Percentiles rank a stretch among this genome's conserved stretches.
phyloP scores from a whole-genome alignment of 2,797 vertebrate species.

The Hippopotamyrus pictus region DNA sequence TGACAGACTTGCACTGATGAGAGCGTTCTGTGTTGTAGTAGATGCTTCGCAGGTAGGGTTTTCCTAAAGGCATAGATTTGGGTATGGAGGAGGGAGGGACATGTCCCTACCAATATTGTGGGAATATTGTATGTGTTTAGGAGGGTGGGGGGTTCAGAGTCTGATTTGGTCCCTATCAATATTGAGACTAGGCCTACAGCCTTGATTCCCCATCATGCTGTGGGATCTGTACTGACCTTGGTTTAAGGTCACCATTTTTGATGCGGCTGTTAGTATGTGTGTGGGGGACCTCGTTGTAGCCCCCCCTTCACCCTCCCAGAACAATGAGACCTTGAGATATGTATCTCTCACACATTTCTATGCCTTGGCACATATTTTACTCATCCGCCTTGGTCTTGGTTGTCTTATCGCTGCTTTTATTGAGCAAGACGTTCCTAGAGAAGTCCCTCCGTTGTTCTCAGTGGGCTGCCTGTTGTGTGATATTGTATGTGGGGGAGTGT shows the following conservation, averaged over 20 bases:
- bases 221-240: neutral
- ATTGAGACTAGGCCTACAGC: neutral
- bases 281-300: neutral
- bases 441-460: neutral
- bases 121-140: neutral
- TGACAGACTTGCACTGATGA: neutral
- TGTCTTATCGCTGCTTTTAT: neutral
- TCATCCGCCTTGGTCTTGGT: neutral
- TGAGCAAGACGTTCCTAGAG: neutral
- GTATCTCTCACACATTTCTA: neutral
- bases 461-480: neutral
- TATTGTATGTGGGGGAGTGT: neutral
- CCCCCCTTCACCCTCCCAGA: neutral
- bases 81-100: neutral
- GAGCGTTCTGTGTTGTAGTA: neutral
- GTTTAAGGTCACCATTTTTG: neutral
- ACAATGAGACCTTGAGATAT: neutral
- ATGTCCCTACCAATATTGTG: neutral
- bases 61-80: neutral
- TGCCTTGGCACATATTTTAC: neutral
- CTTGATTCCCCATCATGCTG: neutral
- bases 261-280: neutral
- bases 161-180: neutral
- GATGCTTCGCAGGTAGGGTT: neutral
- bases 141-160: neutral